Percentiles rank a stretch among this genome's conserved stretches.
These are phyloP conservation scores for Callipepla squamata DNA, from an alignment of 2,113 vertebrate species.

Conservation along the genomic window DNA sequence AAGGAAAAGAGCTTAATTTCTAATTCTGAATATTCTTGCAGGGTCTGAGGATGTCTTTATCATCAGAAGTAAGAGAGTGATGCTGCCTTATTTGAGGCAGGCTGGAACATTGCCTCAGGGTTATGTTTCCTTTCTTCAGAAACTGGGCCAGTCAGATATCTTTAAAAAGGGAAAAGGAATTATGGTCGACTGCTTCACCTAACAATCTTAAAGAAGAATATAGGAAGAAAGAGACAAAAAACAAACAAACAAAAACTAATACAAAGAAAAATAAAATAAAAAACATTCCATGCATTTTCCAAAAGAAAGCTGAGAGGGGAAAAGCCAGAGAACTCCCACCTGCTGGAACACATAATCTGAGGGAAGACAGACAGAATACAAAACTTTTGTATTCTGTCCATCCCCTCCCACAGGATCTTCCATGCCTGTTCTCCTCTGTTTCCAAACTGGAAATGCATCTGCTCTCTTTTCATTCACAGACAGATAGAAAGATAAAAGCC, in stretches of 20 bases:
- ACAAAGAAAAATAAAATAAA: no score
- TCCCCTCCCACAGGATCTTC: neutral
- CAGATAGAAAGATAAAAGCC: neutral
- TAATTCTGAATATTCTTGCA: neutral
- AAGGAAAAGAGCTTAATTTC: neutral
- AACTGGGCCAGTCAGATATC: neutral
- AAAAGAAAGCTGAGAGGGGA: neutral
- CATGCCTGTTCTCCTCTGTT: neutral
- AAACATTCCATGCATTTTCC: neutral
- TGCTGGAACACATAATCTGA: neutral
- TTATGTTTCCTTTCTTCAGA: neutral
- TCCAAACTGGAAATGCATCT: neutral
- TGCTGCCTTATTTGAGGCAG: slow-evolving; percentile 3
- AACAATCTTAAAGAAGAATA: neutral
- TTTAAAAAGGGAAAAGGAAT: neutral
- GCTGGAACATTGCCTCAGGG: slow-evolving; percentile 26
- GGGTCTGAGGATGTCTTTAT: neutral
- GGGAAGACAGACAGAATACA: neutral
- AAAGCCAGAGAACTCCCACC: neutral
- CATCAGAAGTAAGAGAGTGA: neutral
- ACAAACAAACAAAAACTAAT: neutral
- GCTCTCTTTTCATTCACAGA: neutral
- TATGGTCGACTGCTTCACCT: neutral
- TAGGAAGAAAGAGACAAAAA: neutral
- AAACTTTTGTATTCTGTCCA: neutral